These are phyloP conservation scores for Barbus barbus DNA, from an alignment of 2,113 vertebrate species.

Conservation along the genomic window DNA sequence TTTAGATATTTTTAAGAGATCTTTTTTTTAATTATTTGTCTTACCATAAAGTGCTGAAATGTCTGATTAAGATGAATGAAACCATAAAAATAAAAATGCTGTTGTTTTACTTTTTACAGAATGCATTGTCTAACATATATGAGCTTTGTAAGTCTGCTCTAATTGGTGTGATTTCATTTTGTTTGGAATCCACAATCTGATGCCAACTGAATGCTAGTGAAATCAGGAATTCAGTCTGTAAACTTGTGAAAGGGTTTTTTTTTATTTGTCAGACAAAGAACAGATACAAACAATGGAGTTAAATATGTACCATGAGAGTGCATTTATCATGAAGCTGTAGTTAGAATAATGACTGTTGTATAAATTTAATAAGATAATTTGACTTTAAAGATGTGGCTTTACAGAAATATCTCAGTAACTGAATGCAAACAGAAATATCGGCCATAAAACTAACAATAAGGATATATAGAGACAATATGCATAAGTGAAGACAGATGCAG, in stretches of 20 bases:
- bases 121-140: neutral
- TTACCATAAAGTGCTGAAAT: neutral
- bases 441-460: neutral
- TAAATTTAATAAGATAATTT: conserved; percentile 54
- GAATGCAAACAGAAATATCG: conserved; percentile 25
- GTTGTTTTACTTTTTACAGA: neutral
- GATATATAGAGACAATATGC: neutral
- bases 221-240: conserved; percentile 27
- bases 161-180: neutral
- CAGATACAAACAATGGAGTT: conserved; percentile 48
- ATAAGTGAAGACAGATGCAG: conserved; percentile 14
- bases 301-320: conserved; percentile 51
- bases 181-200: neutral
- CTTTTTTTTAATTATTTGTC: neutral
- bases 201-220: neutral
- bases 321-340: conserved; percentile 48
- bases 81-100: neutral
- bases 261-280: conserved; percentile 38
- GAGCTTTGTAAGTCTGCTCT: neutral
- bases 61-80: neutral
- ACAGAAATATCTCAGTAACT: conserved; percentile 56
- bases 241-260: conserved; percentile 45
- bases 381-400: conserved; percentile 52
- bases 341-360: conserved; percentile 56
- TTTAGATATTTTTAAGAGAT: neutral